These are phyloP conservation scores for Sebastolobus altivelis DNA, from an alignment of 2,797 vertebrate genomes.

Conservation along the genomic window DNA sequence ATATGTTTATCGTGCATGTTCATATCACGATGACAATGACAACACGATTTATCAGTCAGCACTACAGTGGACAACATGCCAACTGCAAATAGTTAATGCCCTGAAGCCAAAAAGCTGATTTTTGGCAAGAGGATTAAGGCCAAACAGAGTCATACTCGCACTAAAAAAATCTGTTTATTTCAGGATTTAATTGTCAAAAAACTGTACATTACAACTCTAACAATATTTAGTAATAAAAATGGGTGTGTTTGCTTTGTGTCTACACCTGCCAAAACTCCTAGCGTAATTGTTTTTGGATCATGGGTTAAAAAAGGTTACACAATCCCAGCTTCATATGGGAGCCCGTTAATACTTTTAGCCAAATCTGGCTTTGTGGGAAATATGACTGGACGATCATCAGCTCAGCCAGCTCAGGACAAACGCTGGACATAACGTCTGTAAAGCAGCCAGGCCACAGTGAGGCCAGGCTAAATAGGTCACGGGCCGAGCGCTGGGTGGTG, in stretches of 20 bases:
- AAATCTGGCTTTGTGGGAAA: slow-evolving; percentile 71
- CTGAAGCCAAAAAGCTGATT: slow-evolving; percentile 44
- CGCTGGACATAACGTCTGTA: slow-evolving; percentile 47
- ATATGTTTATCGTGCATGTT: too few relatives aligned
- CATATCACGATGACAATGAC: too few relatives aligned
- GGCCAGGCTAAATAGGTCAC: slow-evolving; percentile 68
- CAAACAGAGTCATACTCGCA: slow-evolving; percentile 24
- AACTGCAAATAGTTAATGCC: slow-evolving; percentile 30
- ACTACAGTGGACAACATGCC: neutral
- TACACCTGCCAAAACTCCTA: slow-evolving; percentile 13
- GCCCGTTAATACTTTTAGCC: slow-evolving; percentile 53
- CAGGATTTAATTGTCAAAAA: neutral
- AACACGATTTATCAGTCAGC: too few relatives aligned
- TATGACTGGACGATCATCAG: slow-evolving; percentile 48
- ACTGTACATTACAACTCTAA: neutral
- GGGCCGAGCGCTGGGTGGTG: slow-evolving; percentile 9
- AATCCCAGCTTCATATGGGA: slow-evolving; percentile 41
- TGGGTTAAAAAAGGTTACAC: slow-evolving; percentile 29
- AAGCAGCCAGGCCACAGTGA: slow-evolving; percentile 54
- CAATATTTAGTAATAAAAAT: neutral
- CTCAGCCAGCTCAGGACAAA: slow-evolving; percentile 54
- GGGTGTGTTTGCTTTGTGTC: neutral
- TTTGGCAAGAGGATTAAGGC: slow-evolving; percentile 51
- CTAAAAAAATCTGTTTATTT: slow-evolving; percentile 34
- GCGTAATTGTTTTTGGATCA: slow-evolving; percentile 20